Conservation (phyloP, 2,797 vertebrate genomes). For the Pyrocephalus nanus region DNA sequence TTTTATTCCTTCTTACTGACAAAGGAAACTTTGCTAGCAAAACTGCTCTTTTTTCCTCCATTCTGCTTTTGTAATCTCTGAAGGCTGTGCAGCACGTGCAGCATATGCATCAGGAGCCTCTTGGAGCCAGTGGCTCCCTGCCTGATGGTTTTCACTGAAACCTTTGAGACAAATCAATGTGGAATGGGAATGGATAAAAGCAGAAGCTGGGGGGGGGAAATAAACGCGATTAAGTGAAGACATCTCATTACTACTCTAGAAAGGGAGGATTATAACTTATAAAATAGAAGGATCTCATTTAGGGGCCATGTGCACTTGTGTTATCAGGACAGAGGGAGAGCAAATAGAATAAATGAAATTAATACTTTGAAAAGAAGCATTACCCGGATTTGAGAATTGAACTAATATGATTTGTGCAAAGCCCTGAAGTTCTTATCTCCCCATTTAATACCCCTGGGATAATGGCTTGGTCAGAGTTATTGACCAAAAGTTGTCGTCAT, state of each 20-base stretch:
- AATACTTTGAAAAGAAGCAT: slow-evolving; percentile 74
- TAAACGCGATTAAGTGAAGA: slow-evolving; percentile 44
- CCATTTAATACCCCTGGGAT: slow-evolving; percentile 65
- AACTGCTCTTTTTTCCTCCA: slow-evolving; percentile 4
- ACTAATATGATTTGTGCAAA: slow-evolving; percentile 75
- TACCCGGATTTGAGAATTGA: slow-evolving; percentile 71
- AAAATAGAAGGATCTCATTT: slow-evolving; percentile 61
- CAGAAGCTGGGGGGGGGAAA: not conserved
- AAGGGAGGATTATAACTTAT: slow-evolving; percentile 62
- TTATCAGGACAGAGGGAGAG: slow-evolving; percentile 72
- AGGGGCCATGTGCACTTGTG: slow-evolving; percentile 41
- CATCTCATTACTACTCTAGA: slow-evolving; percentile 63
- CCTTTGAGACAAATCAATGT: slow-evolving; percentile 61
- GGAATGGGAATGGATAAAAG: slow-evolving; percentile 32
- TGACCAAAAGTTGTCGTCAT: slow-evolving; percentile 5
- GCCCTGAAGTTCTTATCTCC: slow-evolving; percentile 70
- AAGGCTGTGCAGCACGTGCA: not conserved
- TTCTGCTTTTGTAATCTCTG: not conserved
- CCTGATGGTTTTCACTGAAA: slow-evolving; percentile 33
- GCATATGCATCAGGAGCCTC: not conserved
- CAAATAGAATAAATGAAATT: slow-evolving; percentile 79
- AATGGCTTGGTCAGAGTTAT: slow-evolving; percentile 64
- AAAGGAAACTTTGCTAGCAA: slow-evolving; percentile 17
- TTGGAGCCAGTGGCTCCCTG: not conserved
- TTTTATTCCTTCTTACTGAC: not conserved